Evolutionary conservation across 2,113 vertebrate species (phyloP).

Genomic region (Cyanoderma ruficeps): DNA sequence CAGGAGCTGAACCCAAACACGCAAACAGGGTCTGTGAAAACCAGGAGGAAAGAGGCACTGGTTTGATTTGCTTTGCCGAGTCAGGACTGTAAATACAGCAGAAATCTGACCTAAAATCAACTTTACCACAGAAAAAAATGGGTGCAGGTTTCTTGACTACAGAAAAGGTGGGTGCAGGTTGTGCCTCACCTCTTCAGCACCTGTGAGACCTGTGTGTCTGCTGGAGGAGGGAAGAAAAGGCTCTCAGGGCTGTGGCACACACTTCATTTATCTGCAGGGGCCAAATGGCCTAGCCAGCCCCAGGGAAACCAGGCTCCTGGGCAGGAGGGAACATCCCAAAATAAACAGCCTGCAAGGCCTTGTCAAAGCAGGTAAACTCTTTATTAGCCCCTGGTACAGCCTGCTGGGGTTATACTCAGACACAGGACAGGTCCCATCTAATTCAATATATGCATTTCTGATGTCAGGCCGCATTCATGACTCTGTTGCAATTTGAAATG

Average conservation of each 20-base stretch:
- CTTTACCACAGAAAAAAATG: neutral
- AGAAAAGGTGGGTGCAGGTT: neutral
- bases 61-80: neutral
- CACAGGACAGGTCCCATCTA: neutral
- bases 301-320: neutral
- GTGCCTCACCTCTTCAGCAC: neutral
- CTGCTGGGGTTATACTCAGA: neutral
- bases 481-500: neutral
- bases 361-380: neutral
- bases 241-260: neutral
- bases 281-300: neutral
- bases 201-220: neutral
- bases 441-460: neutral
- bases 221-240: neutral
- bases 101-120: neutral
- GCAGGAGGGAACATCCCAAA: neutral
- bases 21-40: neutral
- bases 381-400: neutral
- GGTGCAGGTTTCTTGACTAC: too few relatives aligned
- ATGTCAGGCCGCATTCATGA: neutral
- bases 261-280: neutral
- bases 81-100: neutral
- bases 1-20: neutral
- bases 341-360: neutral
- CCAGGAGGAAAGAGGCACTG: neutral